Evolutionary conservation across 2,888 invertebrate genomes (phyloP).

Genomic region (Siphonodentalium dalli): DNA sequence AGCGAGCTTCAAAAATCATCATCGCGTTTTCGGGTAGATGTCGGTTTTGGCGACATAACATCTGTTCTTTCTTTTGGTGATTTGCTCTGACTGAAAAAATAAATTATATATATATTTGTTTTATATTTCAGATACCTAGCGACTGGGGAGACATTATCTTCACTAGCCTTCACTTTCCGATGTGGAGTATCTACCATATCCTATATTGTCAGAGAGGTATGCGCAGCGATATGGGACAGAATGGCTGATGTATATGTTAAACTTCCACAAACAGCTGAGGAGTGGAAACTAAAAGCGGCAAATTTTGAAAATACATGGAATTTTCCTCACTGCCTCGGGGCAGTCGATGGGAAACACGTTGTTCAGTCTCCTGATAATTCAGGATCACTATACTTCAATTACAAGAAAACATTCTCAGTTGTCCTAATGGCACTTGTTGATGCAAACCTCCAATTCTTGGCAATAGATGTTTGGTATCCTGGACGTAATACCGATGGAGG

Average conservation of each 20-base stretch:
- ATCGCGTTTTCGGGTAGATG: too few species aligned
- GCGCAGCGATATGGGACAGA: not conserved
- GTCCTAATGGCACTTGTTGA: slow-evolving; percentile 51
- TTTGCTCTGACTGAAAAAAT: too few species aligned
- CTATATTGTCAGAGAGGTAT: slow-evolving; percentile 11
- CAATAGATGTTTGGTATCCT: slow-evolving; percentile 55
- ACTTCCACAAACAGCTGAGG: not conserved
- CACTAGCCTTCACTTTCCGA: slow-evolving; percentile 8
- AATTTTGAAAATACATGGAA: slow-evolving; percentile 41
- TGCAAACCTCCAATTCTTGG: slow-evolving; percentile 59
- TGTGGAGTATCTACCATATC: slow-evolving; percentile 4
- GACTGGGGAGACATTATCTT: slow-evolving; percentile 12
- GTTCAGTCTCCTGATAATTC: slow-evolving; percentile 10
- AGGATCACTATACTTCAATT: slow-evolving; percentile 21
- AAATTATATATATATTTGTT: too few species aligned
- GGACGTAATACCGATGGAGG: slow-evolving; percentile 56
- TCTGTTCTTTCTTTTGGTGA: too few species aligned
- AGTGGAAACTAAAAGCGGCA: slow-evolving; percentile 7
- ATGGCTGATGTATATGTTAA: not conserved
- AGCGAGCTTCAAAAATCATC: too few species aligned
- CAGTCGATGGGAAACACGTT: slow-evolving; percentile 29
- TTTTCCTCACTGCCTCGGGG: slow-evolving; percentile 51
- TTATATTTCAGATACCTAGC: too few species aligned
- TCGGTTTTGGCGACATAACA: too few species aligned
- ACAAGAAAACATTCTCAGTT: slow-evolving; percentile 32